Conservation (phyloP, 1,140 invertebrate species). For the Pseudomyrmex cubaensis region DNA sequence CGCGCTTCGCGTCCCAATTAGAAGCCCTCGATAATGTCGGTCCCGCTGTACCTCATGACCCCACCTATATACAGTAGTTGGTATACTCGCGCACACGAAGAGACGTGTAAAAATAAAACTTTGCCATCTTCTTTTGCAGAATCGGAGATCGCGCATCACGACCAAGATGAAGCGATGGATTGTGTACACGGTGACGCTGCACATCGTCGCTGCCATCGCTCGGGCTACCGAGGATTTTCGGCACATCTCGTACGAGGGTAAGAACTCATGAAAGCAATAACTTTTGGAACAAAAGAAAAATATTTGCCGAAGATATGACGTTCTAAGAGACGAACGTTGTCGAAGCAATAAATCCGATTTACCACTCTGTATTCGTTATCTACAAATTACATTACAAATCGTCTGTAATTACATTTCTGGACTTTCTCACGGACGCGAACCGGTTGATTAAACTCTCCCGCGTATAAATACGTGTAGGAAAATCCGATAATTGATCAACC, state of each 20-base stretch:
- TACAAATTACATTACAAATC: background rate
- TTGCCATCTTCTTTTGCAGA: constrained; percentile 48
- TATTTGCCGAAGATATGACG: too few relatives aligned
- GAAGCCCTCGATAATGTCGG: constrained; percentile 26
- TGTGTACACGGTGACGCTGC: constrained; percentile 63
- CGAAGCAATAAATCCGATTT: background rate
- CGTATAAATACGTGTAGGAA: background rate
- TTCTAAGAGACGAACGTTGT: too few relatives aligned
- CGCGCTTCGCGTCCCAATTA: constrained; percentile 42
- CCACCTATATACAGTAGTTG: background rate
- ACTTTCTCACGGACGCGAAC: background rate
- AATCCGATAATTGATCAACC: background rate
- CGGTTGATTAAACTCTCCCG: background rate
- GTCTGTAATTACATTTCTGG: background rate
- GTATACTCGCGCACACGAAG: background rate
- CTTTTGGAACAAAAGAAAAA: too few relatives aligned
- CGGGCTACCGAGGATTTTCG: constrained; percentile 77
- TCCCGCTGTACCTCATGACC: background rate
- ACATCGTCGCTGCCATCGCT: constrained; percentile 53
- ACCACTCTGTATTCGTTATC: background rate
- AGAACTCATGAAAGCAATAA: constrained; percentile 24
- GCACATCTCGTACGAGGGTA: constrained; percentile 81
- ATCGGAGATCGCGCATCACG: background rate
- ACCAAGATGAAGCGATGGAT: constrained; percentile 65
- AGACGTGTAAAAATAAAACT: constrained; percentile 3